phyloP scores from a whole-genome alignment of 2,888 invertebrate species.

The Nomada flava region DNA sequence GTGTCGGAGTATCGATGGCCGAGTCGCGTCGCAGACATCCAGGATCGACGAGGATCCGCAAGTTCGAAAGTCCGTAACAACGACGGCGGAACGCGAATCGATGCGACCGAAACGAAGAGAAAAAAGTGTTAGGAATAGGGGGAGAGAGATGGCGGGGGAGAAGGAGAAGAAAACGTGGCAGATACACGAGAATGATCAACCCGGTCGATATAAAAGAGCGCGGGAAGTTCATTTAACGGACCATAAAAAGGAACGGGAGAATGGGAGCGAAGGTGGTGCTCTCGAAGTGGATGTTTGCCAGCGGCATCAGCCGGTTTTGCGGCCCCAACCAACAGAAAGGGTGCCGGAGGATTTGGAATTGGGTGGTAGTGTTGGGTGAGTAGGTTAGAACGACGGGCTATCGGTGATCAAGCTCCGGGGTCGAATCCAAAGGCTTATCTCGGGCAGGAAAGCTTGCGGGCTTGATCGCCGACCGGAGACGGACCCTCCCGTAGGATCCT shows the following conservation, averaged over 20 bases:
- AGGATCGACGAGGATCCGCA: too few species aligned
- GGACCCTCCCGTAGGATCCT: constrained; percentile 60
- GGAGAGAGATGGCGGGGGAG: background rate
- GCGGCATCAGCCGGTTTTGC: constrained; percentile 57
- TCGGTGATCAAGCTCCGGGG: constrained; percentile 77
- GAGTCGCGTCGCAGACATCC: too few species aligned
- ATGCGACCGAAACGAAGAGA: constrained; percentile 26
- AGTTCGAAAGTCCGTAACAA: background rate
- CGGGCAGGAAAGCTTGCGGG: constrained; percentile 71
- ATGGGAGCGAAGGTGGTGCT: constrained; percentile 25
- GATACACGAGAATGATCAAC: constrained; percentile 77
- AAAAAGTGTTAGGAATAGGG: background rate
- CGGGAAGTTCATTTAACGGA: constrained; percentile 83
- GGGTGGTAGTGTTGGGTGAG: constrained; percentile 68
- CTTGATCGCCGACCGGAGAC: constrained; percentile 37
- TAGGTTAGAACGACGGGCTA: constrained; percentile 75
- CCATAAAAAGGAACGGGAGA: constrained; percentile 76
- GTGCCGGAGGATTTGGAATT: constrained; percentile 75
- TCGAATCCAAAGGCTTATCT: constrained; percentile 78
- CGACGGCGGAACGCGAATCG: constrained; percentile 43
- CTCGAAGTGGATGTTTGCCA: constrained; percentile 60
- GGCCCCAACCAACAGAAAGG: constrained; percentile 51
- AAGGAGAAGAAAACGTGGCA: constrained; percentile 48
- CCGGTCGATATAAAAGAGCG: constrained; percentile 81
- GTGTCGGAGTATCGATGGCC: constrained; percentile 16